A percentile compares a stretch with the other conserved stretches of the same genome.
phyloP scores from a whole-genome alignment of 2,113 vertebrate genomes.

The Corynorhinus townsendii region DNA sequence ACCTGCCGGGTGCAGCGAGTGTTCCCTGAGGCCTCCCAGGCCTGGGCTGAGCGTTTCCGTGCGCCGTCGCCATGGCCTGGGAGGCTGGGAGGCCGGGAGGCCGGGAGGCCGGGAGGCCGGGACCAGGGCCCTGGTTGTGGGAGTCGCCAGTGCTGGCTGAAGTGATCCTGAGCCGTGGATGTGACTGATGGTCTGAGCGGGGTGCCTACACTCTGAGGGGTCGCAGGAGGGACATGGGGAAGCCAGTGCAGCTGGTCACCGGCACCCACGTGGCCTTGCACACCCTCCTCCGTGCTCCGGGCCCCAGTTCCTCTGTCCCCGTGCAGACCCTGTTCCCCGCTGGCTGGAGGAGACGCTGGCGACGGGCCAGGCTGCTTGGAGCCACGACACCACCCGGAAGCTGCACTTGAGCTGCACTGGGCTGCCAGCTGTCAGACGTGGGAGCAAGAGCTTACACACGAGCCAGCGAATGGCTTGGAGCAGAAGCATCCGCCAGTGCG shows the following conservation, averaged over 20 bases:
- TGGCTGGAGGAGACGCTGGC: background rate
- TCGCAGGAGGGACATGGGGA: accelerated
- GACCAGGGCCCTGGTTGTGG: too few relatives aligned
- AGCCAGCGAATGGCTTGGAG: background rate
- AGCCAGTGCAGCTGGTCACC: accelerated
- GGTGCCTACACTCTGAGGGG: background rate
- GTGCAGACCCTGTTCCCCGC: background rate
- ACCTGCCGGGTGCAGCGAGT: too few relatives aligned
- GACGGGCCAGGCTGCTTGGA: background rate
- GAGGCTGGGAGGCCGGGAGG: background rate
- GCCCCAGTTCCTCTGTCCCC: accelerated
- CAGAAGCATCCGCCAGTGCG: constrained; percentile 16
- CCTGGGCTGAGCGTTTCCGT: too few relatives aligned
- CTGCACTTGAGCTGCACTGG: background rate
- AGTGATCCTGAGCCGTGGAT: too few relatives aligned
- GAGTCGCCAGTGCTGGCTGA: too few relatives aligned
- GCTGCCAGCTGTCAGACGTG: constrained; percentile 46
- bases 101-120: background rate
- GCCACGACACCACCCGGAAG: accelerated
- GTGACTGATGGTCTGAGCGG: accelerated
- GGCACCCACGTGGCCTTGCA: accelerated
- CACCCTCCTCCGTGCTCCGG: accelerated
- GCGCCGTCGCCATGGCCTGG: accelerated
- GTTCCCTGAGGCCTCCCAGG: background rate
- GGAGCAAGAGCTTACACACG: constrained; percentile 34